A percentile compares a stretch with the other conserved stretches of the same genome.
These are phyloP conservation scores for Drosophila maculinotata DNA, from an alignment of 2,888 invertebrate species.

Conservation along the genomic window DNA sequence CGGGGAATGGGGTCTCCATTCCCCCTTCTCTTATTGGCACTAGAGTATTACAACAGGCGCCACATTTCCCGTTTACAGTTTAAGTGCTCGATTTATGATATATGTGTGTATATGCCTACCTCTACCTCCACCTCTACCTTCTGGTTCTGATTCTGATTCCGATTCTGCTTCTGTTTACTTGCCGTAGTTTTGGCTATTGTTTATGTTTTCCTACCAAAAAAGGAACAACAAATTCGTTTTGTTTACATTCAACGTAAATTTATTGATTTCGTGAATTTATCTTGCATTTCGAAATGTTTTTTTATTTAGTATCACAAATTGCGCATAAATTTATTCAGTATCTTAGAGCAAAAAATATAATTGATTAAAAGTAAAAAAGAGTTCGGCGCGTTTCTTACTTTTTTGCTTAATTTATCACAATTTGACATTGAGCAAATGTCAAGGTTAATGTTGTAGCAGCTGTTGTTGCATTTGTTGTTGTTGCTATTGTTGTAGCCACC, in stretches of 20 bases:
- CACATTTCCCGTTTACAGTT: slow-evolving; percentile 21
- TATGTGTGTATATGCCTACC: slow-evolving; percentile 8
- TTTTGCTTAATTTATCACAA: slow-evolving; percentile 48
- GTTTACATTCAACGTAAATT: slow-evolving; percentile 42
- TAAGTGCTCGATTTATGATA: slow-evolving; percentile 34
- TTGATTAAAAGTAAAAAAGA: neutral
- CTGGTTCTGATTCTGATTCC: slow-evolving; percentile 17
- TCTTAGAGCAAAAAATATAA: slow-evolving; percentile 12
- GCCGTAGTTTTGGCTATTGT: slow-evolving; percentile 16
- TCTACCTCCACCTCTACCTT: too few species aligned
- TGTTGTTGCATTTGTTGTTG: slow-evolving; percentile 8
- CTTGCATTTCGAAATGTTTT: slow-evolving; percentile 16
- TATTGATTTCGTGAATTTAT: slow-evolving; percentile 43
- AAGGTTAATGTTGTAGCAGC: slow-evolving; percentile 51
- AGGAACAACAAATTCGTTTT: slow-evolving; percentile 16
- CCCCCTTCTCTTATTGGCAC: neutral
- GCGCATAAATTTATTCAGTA: slow-evolving; percentile 32
- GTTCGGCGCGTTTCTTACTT: too few species aligned
- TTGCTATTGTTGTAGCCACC: slow-evolving; percentile 44
- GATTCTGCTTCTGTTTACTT: slow-evolving; percentile 22
- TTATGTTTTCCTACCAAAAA: slow-evolving; percentile 29
- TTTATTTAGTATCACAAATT: slow-evolving; percentile 15
- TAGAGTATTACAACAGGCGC: slow-evolving; percentile 44
- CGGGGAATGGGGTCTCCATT: neutral
- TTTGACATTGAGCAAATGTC: slow-evolving; percentile 74